Percentiles rank a stretch among this genome's conserved stretches.
These are phyloP conservation scores for Oncorhynchus tshawytscha DNA, from an alignment of 2,113 vertebrate genomes.

Conservation along the genomic window DNA sequence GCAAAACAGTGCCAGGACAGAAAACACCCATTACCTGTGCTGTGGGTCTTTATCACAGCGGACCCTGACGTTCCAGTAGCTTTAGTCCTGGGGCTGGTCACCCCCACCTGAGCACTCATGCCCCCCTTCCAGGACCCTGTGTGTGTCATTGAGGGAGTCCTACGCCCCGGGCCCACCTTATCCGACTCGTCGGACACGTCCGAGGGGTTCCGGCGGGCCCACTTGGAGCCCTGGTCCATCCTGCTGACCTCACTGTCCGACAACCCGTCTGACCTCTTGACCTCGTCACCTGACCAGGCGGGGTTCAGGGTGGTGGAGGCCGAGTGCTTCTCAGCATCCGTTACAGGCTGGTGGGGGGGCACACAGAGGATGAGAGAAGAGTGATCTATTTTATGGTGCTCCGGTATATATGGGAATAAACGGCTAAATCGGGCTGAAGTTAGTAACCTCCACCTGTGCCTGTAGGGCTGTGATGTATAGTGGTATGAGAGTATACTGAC, in stretches of 20 bases:
- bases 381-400: background rate
- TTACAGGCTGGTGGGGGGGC: constrained; percentile 67
- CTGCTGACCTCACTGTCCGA: constrained; percentile 83
- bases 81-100: constrained; percentile 90
- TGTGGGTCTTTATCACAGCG: constrained; percentile 79
- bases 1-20: too few relatives aligned
- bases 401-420: too few relatives aligned
- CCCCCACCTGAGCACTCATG: constrained; percentile 94
- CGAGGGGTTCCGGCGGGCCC: constrained; percentile 86
- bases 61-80: constrained; percentile 65
- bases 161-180: constrained; percentile 84
- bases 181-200: constrained; percentile 94
- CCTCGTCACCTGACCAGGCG: constrained; percentile 86
- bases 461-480: too few relatives aligned
- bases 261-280: constrained; percentile 86
- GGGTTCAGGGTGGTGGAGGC: constrained; percentile 78
- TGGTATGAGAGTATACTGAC: too few relatives aligned
- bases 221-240: constrained; percentile 84
- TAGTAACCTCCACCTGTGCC: too few relatives aligned
- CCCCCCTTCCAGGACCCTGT: constrained; percentile 96
- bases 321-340: constrained; percentile 91
- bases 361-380: background rate
- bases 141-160: constrained; percentile 83
- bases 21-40: constrained; percentile 76
- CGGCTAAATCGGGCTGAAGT: too few relatives aligned